A percentile compares a stretch with the other conserved stretches of the same genome.
phyloP scores from a whole-genome alignment of 2,888 invertebrate genomes.

The Calliopum simillimum region DNA sequence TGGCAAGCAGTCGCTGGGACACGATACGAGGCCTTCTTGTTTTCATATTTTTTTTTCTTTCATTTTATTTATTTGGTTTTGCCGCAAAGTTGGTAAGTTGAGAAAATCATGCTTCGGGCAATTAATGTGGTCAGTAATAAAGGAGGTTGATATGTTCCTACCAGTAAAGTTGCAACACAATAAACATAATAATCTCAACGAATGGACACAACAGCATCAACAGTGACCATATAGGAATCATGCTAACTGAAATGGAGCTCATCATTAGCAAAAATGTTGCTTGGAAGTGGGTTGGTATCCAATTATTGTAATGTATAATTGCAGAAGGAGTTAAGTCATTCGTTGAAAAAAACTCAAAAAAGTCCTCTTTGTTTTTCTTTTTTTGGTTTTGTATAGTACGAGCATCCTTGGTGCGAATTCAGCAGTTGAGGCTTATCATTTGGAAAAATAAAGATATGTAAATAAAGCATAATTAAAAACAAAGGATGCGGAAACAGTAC shows the following conservation, averaged over 20 bases:
- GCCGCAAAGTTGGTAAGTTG: constrained; percentile 12
- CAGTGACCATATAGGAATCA: too few species aligned
- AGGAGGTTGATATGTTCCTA: too few species aligned
- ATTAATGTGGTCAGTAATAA: constrained; percentile 34
- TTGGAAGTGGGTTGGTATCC: constrained; percentile 61
- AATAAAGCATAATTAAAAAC: constrained; percentile 26
- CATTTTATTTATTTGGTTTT: not conserved
- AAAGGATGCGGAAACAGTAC: too few species aligned
- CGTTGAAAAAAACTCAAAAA: too few species aligned
- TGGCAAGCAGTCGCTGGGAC: constrained; percentile 1
- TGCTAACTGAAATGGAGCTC: constrained; percentile 29
- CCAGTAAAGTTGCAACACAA: too few species aligned
- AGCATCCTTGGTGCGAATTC: not conserved
- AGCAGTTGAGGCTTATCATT: constrained; percentile 2
- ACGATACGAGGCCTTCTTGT: constrained; percentile 5
- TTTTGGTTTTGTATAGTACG: too few species aligned
- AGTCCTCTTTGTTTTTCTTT: too few species aligned
- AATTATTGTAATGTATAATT: constrained; percentile 18
- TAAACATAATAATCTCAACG: not conserved
- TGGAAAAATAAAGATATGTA: constrained; percentile 20
- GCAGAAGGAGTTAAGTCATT: too few species aligned
- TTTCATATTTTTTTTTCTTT: constrained; percentile 1
- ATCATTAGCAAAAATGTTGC: constrained; percentile 42
- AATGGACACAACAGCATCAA: too few species aligned
- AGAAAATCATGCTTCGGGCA: constrained; percentile 27